Percentiles rank a stretch among this genome's conserved stretches.
These are phyloP conservation scores for Bombylius discolor DNA, from an alignment of 2,888 invertebrate species.

Conservation along the genomic window DNA sequence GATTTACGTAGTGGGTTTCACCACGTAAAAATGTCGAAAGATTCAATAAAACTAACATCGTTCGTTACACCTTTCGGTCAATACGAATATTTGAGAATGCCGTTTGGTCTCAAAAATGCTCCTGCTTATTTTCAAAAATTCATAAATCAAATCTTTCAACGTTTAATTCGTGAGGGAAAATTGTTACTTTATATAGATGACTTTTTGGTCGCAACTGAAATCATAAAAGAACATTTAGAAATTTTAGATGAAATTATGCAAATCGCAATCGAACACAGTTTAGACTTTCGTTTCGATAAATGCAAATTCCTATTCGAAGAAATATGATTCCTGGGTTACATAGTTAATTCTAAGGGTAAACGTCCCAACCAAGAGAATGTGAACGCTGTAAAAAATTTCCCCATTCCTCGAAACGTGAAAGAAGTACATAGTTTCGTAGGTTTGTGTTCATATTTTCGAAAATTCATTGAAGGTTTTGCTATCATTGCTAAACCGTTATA, in stretches of 20 bases:
- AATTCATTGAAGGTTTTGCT: no score
- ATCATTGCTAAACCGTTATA: no score
- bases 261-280: neutral
- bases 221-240: neutral
- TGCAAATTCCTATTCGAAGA: neutral
- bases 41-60: conserved; percentile 11
- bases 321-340: neutral
- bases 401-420: no score
- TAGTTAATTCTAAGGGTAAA: neutral
- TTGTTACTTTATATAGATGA: conserved; percentile 16
- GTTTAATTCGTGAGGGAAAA: conserved; percentile 5
- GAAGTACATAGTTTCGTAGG: conserved; percentile 3
- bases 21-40: conserved; percentile 9
- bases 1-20: conserved; percentile 13
- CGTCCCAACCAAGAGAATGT: neutral
- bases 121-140: conserved; percentile 12
- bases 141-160: conserved; percentile 10
- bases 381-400: neutral
- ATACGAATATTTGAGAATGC: conserved; percentile 10
- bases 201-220: neutral
- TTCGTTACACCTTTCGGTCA: conserved; percentile 14
- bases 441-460: neutral
- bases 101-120: conserved; percentile 9
- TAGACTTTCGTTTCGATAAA: neutral
- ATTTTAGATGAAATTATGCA: neutral